Base-by-base conservation (phyloP, 2,113 vertebrate genomes). In the Scartelaos histophorus region DNA sequence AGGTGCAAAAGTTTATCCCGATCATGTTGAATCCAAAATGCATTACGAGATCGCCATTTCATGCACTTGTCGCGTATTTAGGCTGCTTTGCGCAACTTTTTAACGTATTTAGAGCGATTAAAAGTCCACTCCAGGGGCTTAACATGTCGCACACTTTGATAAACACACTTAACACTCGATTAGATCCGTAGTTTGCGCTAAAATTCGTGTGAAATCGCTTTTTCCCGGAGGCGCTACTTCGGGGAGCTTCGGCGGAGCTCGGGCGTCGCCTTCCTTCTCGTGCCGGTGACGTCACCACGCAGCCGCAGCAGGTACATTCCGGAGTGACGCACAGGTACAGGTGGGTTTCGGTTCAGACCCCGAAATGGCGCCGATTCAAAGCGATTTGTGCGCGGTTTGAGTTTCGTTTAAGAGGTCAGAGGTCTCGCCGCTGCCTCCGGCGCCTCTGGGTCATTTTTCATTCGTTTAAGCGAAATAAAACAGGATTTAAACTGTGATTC, bases 241-340 rank as follows among this genome's bases (percentile, higher is more conserved):
- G 38, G 51, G 17, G 51, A 10, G 2, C 19, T n/a, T 61, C 13
- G 56, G 56, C 11, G 3, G 22, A 25, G 13, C 56, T 15, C 62
- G 53, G 38, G 65, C 16, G 62, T 21, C 2, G 65, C 29, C 87
- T 79, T 85, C 87, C 76, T 79, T 80, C 82, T 13, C 65, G 22
- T 71, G 7, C 19, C 3, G 51, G 7, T 72, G 25, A 29, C 79
- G 84, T 71, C 82, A 83, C 80, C 12, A 66, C 65, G 65, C 43
- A 54, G 60, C 46, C 0, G 54, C 81, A 80, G 82, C 56, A 58
- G 56, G 56, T 58, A 53, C 73, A 57, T 67, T 81, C 51, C 69
- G 17, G 34, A 64, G 17, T 35, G 61, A 38, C 58, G 24, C 1
- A 58, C 3, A 25, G 56, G 49, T 46, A 16, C n/a, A 0, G 15